phyloP scores from a whole-genome alignment of 2,113 vertebrate genomes.

The Thunnus thynnus region DNA sequence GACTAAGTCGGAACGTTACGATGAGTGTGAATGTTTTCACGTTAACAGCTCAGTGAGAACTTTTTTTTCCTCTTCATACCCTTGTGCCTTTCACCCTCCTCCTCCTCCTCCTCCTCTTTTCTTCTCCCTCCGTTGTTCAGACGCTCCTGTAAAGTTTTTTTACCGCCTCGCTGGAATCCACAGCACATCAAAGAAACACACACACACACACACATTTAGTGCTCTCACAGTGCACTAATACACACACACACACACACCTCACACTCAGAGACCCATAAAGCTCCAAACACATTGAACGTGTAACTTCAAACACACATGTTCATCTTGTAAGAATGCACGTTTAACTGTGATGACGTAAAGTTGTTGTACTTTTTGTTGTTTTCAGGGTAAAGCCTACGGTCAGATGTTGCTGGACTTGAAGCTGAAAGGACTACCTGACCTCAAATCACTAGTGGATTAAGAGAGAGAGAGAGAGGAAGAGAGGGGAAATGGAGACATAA shows the following conservation, averaged over 20 bases:
- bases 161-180: slow-evolving; percentile 46
- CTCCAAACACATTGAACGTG: not conserved
- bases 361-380: not conserved
- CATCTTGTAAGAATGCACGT: not conserved
- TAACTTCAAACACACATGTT: not conserved
- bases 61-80: not conserved
- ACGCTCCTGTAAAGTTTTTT: slow-evolving; percentile 46
- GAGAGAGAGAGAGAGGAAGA: not conserved
- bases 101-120: not conserved
- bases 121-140: slow-evolving; percentile 7
- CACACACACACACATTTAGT: slow-evolving; percentile 28
- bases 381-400: slow-evolving; percentile 90
- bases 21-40: too few species aligned
- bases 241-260: slow-evolving; percentile 24
- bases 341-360: too few species aligned
- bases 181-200: slow-evolving; percentile 59
- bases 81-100: not conserved
- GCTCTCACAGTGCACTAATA: not conserved
- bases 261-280: not conserved
- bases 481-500: not conserved
- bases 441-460: slow-evolving; percentile 89
- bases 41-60: not conserved
- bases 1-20: too few species aligned
- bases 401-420: slow-evolving; percentile 92
- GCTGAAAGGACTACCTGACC: slow-evolving; percentile 88